Conservation (phyloP, 1,140 invertebrate genomes). For the Trichoplusia ni region DNA sequence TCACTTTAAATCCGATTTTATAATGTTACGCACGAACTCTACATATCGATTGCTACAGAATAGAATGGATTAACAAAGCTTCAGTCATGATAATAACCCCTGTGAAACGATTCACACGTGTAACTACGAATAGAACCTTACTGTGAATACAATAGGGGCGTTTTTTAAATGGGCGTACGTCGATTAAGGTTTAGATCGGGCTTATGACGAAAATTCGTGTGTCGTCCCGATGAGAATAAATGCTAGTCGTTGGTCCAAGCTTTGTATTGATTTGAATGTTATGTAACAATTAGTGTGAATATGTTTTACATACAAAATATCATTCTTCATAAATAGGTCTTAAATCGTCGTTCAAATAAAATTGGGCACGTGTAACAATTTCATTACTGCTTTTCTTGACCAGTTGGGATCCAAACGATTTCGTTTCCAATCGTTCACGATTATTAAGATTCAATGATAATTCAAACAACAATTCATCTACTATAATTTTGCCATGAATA, state of each 20-base stretch:
- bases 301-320: conserved; percentile 2
- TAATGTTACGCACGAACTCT: conserved; percentile 13
- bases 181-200: conserved; percentile 37
- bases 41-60: conserved; percentile 31
- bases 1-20: conserved; percentile 8
- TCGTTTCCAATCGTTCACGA: too few species aligned
- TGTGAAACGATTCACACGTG: conserved; percentile 7
- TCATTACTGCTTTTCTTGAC: too few species aligned
- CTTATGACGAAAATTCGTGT: conserved; percentile 47
- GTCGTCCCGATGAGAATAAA: conserved; percentile 44
- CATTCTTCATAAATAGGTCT: background rate
- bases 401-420: too few species aligned
- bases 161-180: conserved; percentile 13
- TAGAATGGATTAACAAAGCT: conserved; percentile 38
- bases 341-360: background rate
- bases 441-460: too few species aligned
- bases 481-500: too few species aligned
- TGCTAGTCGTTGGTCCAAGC: conserved; percentile 26
- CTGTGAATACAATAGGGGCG: background rate
- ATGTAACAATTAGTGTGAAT: conserved; percentile 8
- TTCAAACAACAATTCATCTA: too few species aligned
- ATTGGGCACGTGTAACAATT: too few species aligned
- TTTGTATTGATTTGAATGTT: conserved; percentile 41
- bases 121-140: conserved; percentile 4
- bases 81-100: conserved; percentile 34